Conservation (phyloP, 2,888 invertebrate genomes). For the Ypsolopha sequella region DNA sequence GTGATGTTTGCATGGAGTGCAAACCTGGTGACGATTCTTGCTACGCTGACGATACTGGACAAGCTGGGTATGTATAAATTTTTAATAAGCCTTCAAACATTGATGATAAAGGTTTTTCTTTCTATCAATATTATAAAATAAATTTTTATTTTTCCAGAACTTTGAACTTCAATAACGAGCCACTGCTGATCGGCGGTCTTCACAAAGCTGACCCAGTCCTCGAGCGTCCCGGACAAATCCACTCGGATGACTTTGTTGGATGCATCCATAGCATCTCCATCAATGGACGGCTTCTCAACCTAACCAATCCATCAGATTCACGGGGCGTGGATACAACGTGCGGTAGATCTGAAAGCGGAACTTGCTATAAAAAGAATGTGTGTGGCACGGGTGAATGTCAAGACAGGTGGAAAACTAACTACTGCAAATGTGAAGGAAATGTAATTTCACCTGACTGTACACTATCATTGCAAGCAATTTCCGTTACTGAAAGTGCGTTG, state of each 20-base stretch:
- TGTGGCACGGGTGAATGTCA: conserved; percentile 78
- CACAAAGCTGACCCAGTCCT: conserved; percentile 87
- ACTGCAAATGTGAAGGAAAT: conserved; percentile 78
- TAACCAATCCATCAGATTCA: conserved; percentile 81
- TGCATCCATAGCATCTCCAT: conserved; percentile 93
- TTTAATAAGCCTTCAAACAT: neutral
- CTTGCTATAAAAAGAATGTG: conserved; percentile 72
- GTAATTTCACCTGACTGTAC: conserved; percentile 85
- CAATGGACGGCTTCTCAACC: conserved; percentile 86
- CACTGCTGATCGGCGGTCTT: conserved; percentile 87
- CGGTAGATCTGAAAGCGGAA: conserved; percentile 75
- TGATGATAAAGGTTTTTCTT: neutral
- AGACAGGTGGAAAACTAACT: conserved; percentile 85
- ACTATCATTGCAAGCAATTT: conserved; percentile 82
- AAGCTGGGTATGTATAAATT: conserved; percentile 80
- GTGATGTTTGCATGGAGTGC: conserved; percentile 89
- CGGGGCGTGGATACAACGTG: conserved; percentile 83
- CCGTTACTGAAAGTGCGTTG: conserved; percentile 82
- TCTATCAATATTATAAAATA: neutral
- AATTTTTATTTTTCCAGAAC: conserved; percentile 73
- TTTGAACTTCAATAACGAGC: conserved; percentile 91
- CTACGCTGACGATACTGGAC: conserved; percentile 88
- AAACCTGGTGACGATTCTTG: conserved; percentile 85
- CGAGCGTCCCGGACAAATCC: conserved; percentile 90
- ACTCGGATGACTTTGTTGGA: conserved; percentile 93